Conservation (phyloP, 2,888 invertebrate genomes). For the Eurytoma californica region DNA sequence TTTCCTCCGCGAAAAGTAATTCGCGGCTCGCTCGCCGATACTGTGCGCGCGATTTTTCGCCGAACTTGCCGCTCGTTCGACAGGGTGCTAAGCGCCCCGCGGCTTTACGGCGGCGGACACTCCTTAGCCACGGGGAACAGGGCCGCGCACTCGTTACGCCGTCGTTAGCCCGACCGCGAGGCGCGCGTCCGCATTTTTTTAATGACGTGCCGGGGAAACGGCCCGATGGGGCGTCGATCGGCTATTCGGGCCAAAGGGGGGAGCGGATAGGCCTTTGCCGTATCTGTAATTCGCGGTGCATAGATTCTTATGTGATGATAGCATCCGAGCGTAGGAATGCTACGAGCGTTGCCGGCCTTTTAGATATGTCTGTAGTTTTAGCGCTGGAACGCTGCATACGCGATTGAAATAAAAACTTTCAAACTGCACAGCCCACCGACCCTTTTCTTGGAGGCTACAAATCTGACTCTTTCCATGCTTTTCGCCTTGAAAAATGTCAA, state of each 20-base stretch:
- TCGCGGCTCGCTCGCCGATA: slow-evolving; percentile 50
- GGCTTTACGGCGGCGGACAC: background rate
- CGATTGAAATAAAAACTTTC: no score
- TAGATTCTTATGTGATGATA: slow-evolving; percentile 15
- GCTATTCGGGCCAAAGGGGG: no score
- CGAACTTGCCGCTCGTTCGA: slow-evolving; percentile 29
- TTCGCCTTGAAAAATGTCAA: no score
- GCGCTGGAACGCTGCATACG: background rate
- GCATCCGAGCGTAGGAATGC: background rate
- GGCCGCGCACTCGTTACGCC: slow-evolving; percentile 41
- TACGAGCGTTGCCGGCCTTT: background rate
- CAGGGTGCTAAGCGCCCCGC: background rate
- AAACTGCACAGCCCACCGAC: no score
- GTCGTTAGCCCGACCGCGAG: slow-evolving; percentile 38
- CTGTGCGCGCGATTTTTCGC: slow-evolving; percentile 44
- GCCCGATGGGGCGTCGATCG: no score
- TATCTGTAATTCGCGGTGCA: background rate
- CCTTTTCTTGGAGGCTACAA: no score
- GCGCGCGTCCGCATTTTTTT: slow-evolving; percentile 37
- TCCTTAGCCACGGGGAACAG: background rate
- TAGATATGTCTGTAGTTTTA: no score
- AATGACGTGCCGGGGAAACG: slow-evolving; percentile 36
- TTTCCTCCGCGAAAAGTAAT: slow-evolving; percentile 66
- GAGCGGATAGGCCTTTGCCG: no score
- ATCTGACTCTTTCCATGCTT: no score